Evolutionary conservation across 2,888 invertebrate genomes (phyloP).

Genomic region (Xylota segnis): DNA sequence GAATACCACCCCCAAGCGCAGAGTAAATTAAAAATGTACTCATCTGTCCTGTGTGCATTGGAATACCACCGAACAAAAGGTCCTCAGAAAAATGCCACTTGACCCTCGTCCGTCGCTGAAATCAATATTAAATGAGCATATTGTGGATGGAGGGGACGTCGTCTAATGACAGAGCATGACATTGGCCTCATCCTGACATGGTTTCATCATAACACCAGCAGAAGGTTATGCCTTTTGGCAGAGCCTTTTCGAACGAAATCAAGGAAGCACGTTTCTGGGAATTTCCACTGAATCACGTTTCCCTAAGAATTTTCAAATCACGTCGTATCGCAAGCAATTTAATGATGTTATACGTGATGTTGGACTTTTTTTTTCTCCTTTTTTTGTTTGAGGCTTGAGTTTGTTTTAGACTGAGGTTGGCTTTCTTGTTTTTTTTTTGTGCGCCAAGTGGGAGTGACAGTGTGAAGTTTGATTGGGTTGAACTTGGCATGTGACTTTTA

Average conservation of each 20-base stretch:
- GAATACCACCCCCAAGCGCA: not conserved
- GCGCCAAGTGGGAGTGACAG: not conserved
- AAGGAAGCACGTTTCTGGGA: conserved; percentile 10
- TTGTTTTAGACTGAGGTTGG: not conserved
- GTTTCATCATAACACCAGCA: conserved; percentile 5
- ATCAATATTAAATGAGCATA: conserved; percentile 25
- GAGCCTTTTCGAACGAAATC: not conserved
- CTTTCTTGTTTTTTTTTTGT: not conserved
- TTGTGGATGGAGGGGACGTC: not conserved
- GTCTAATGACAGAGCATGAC: conserved; percentile 1
- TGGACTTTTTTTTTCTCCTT: not conserved
- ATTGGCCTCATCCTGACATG: not conserved
- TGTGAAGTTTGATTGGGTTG: not conserved
- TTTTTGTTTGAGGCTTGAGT: not conserved
- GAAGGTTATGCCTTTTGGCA: conserved; percentile 2
- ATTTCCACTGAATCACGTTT: conserved; percentile 25
- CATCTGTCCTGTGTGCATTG: not conserved
- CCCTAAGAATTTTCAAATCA: conserved; percentile 35
- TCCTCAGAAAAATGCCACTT: conserved; percentile 2
- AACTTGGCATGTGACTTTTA: not conserved
- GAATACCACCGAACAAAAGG: conserved; percentile 1
- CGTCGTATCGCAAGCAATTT: conserved; percentile 56
- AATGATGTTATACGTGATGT: conserved; percentile 62
- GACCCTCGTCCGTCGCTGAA: conserved; percentile 10
- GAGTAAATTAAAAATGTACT: not conserved